Evolutionary conservation across 2,797 vertebrate species (phyloP), one percentile per base, ranked within the genome.

Genomic region (Gallinago nigripennis): DNA sequence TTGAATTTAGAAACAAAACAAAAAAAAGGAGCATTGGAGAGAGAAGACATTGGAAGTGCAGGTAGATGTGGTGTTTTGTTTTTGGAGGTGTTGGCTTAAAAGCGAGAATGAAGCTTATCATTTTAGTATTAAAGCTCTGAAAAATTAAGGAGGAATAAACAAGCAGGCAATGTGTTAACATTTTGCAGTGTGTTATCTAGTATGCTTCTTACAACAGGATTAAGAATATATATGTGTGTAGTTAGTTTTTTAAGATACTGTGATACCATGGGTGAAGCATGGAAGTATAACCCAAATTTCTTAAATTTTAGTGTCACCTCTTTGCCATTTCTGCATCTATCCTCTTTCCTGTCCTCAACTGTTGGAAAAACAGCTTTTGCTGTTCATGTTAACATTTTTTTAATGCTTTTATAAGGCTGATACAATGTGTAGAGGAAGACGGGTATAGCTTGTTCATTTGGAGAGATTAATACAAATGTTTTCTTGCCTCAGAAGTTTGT

Each of bases 11-110:
- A 53, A 51, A 9, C 14, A 53, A 17, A 10, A 51, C 16, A 16
- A 16, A 53, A 53, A 53, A 53, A 53, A 53, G 1, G 1, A 1
- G 2, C 33, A 1, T 4, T 7, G 8, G 39, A 2, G 8, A 8
- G 16, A 18, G 31, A 5, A 76, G 65, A 28, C 17, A 18, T 8
- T 61, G 41, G 57, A 78, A 82, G 61, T 43, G 30, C 1, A 11
- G 13, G 5, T 58, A 12, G 5, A 3, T 56, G 9, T 53, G 21
- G 28, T 82, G 16, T 12, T 91, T 48, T 31, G 41, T 1, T 86
- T 86, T 87, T 53, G 31, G 57, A 83, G n/a, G 35, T 61, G 9
- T 5, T 77, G 28, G 43, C 15, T 79, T 79, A 43, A 86, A 83
- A 81, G 25, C 1, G 2, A 45, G 63, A 86, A 37, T 48, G 28